Conservation (phyloP, 1,140 invertebrate genomes). For the Aphaenogaster ashmeadi region DNA sequence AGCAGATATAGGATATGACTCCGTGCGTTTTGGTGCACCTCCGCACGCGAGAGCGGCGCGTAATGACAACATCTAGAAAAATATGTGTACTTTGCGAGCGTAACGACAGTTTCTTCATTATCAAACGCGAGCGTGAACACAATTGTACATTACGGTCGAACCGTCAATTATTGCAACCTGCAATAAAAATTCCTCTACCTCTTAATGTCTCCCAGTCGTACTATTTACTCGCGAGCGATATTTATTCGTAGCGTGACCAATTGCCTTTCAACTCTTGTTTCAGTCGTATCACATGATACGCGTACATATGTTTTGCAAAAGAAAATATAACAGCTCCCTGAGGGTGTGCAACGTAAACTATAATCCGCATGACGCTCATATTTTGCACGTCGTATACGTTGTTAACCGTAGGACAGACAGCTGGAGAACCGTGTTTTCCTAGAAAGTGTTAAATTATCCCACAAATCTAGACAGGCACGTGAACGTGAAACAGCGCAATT, state of each 20-base stretch:
- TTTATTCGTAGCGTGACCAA: conserved; percentile 49
- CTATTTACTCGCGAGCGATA: conserved; percentile 8
- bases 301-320: conserved; percentile 3
- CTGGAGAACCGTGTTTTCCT: conserved; percentile 9
- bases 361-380: conserved; percentile 22
- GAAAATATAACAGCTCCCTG: not conserved
- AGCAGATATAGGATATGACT: not conserved
- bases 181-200: conserved; percentile 27
- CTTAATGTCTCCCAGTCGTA: conserved; percentile 17
- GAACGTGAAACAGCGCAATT: not conserved
- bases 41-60: conserved; percentile 58
- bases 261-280: conserved; percentile 35
- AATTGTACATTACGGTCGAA: not conserved
- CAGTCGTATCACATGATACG: conserved; percentile 10
- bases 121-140: conserved; percentile 3
- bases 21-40: conserved; percentile 11
- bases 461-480: not conserved
- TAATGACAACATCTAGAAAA: conserved; percentile 38
- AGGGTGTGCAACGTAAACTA: not conserved
- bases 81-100: not conserved
- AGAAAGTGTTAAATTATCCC: conserved; percentile 30
- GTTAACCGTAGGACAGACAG: conserved; percentile 1
- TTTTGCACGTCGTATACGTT: conserved; percentile 3
- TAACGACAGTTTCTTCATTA: conserved; percentile 36
- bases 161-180: conserved; percentile 30